Percentiles rank a stretch among this genome's conserved stretches.
These are phyloP conservation scores for Morpho achilles DNA, from an alignment of 2,888 invertebrate species.

Conservation along the genomic window DNA sequence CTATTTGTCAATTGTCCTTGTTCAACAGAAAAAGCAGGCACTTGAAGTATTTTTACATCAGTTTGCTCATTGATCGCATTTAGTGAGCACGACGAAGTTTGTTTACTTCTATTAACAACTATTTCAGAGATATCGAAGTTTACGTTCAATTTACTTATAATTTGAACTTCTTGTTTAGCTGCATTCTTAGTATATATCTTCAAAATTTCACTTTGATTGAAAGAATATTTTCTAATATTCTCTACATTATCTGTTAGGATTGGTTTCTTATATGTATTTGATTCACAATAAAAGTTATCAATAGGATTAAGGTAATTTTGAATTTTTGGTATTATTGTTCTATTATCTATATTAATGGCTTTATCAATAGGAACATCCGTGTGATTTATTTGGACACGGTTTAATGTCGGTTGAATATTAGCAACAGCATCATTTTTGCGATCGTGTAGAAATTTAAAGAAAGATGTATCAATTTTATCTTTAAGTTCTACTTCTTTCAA, in stretches of 20 bases:
- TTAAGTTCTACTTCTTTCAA: neutral
- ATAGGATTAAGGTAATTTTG: too few relatives aligned
- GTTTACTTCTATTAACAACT: constrained; percentile 26
- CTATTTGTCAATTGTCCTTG: too few relatives aligned
- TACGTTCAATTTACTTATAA: constrained; percentile 52
- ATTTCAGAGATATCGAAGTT: constrained; percentile 56
- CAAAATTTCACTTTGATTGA: constrained; percentile 40
- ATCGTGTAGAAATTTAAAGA: too few relatives aligned
- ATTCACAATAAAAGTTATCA: neutral
- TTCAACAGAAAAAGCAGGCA: too few relatives aligned
- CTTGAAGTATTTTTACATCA: too few relatives aligned
- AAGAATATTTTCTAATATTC: constrained; percentile 41
- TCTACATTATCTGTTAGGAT: constrained; percentile 11
- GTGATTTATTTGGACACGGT: too few relatives aligned
- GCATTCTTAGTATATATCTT: constrained; percentile 41
- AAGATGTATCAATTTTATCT: neutral
- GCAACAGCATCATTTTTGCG: too few relatives aligned
- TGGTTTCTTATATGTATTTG: neutral
- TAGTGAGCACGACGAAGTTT: neutral
- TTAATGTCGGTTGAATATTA: too few relatives aligned
- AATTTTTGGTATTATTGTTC: too few relatives aligned
- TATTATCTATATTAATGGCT: too few relatives aligned
- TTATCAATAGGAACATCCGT: too few relatives aligned
- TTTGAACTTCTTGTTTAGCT: constrained; percentile 37
- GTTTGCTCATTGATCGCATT: too few relatives aligned